Base-by-base conservation (phyloP, 2,888 invertebrate genomes). In the Allygus modestus region DNA sequence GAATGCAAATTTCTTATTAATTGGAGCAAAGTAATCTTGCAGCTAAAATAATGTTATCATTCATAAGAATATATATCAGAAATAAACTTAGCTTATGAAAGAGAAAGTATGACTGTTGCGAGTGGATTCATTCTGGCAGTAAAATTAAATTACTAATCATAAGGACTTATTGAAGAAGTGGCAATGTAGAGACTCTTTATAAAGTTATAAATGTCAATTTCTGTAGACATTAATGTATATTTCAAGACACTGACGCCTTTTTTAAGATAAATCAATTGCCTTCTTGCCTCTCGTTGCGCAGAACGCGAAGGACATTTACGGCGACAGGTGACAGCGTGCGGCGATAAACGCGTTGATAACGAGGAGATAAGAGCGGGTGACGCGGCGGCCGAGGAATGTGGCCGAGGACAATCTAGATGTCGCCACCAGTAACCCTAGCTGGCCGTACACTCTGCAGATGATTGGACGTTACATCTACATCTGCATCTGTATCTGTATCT, bases 351-450 rank as follows among this genome's bases (percentile, higher is more conserved):
- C 23, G 54, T n/a, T 7, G 54, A 54, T 54, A 54, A 54, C 54
- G 54, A 15, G 20, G 46, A n/a, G 54, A 54, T 54, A 54, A 23
- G 54, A 54, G 54, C 5, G 46, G 17, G 46, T 46, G 46, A 46
- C 46, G 46, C 46, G 46, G 46, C 46, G 23, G 54, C 54, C 54
- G 46, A 23, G 54, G 54, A 54, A 54, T 54, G 54, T 54, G 54
- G 20, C 51, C 54, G 46, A 54, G 20, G 54, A 54, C 54, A 54
- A 54, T 54, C 54, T 20, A 23, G 54, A 54, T 54, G 54, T 54
- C 54, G 54, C 54, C 15, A 5, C 54, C 20, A 54, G 54, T 11
- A 54, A 54, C 54, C 11, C 54, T 23, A 54, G 54, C 23, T 54
- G 54, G 23, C 54, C 54, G 54, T 54, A 46, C 46, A 46, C 46